Conservation (phyloP, 2,113 vertebrate genomes). For the Ptychochromis oligacanthus region DNA sequence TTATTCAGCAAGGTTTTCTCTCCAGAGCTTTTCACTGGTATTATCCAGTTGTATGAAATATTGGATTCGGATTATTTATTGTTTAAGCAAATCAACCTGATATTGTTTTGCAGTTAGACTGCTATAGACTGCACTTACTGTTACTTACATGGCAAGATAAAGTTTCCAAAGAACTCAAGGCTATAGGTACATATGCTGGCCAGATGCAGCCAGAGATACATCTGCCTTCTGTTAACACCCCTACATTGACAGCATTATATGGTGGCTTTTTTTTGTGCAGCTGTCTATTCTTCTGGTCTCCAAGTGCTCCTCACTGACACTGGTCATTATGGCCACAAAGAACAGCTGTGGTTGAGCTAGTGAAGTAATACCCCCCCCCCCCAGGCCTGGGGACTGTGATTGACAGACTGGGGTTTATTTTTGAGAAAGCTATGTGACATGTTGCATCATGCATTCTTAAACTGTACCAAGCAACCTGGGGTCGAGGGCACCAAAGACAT, state of each 20-base stretch:
- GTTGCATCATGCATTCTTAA: constrained; percentile 58
- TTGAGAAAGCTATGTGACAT: constrained; percentile 51
- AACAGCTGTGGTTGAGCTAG: constrained; percentile 48
- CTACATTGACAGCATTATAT: constrained; percentile 23
- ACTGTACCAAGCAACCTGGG: constrained; percentile 22
- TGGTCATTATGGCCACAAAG: constrained; percentile 18
- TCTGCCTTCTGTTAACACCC: constrained; percentile 32
- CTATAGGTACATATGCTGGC: background rate
- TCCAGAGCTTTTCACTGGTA: background rate
- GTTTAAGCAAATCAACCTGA: background rate
- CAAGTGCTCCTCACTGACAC: constrained; percentile 8
- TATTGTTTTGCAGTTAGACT: background rate
- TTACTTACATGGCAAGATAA: background rate
- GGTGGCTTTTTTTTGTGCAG: constrained; percentile 15
- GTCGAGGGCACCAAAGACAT: constrained; percentile 15
- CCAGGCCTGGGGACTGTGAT: constrained; percentile 3
- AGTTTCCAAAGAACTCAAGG: background rate
- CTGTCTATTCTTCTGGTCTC: constrained; percentile 12
- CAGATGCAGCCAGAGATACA: constrained; percentile 10
- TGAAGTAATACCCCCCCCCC: background rate
- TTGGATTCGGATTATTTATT: background rate
- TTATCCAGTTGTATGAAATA: background rate
- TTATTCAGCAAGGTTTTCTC: constrained; percentile 18
- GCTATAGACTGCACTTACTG: background rate
- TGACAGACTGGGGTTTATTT: constrained; percentile 57